A percentile compares a stretch with the other conserved stretches of the same genome.
Conservation (phyloP, 2,888 invertebrate species). For the Macrosoma leucophasiata region DNA sequence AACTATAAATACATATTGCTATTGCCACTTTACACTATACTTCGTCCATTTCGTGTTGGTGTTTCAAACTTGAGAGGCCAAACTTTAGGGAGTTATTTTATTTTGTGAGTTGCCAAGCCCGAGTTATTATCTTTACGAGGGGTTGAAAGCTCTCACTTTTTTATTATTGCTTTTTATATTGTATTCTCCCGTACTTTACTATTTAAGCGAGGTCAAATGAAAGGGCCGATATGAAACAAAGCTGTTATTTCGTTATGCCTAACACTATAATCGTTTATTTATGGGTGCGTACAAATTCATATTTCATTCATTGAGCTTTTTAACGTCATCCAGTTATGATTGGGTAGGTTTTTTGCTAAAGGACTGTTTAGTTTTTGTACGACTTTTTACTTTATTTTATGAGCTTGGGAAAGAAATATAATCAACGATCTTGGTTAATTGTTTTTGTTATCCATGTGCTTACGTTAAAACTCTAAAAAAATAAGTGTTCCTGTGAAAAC, state of each 20-base stretch:
- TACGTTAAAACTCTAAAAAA: too few relatives aligned
- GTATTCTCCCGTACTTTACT: slow-evolving; percentile 46
- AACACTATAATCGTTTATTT: slow-evolving; percentile 34
- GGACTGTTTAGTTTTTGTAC: too few relatives aligned
- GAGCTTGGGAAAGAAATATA: too few relatives aligned
- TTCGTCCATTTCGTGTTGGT: slow-evolving; percentile 21
- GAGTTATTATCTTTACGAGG: slow-evolving; percentile 68
- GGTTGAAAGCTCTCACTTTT: slow-evolving; percentile 64
- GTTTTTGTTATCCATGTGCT: too few relatives aligned
- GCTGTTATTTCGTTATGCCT: slow-evolving; percentile 36
- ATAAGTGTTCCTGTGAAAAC: too few relatives aligned
- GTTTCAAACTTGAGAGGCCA: slow-evolving; percentile 14
- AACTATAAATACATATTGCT: too few relatives aligned
- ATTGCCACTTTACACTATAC: too few relatives aligned
- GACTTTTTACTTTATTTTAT: too few relatives aligned
- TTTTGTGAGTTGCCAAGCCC: slow-evolving; percentile 42
- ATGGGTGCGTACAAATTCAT: slow-evolving; percentile 28
- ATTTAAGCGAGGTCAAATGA: slow-evolving; percentile 41
- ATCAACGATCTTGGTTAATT: too few relatives aligned
- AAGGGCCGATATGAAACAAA: slow-evolving; percentile 41
- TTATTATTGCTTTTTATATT: slow-evolving; percentile 60
- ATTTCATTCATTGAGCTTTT: slow-evolving; percentile 36
- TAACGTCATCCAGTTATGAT: slow-evolving; percentile 36
- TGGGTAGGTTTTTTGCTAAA: slow-evolving; percentile 26
- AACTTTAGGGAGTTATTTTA: slow-evolving; percentile 37